Evolutionary conservation across 2,113 vertebrate species (phyloP).

Genomic region (Menura novaehollandiae): DNA sequence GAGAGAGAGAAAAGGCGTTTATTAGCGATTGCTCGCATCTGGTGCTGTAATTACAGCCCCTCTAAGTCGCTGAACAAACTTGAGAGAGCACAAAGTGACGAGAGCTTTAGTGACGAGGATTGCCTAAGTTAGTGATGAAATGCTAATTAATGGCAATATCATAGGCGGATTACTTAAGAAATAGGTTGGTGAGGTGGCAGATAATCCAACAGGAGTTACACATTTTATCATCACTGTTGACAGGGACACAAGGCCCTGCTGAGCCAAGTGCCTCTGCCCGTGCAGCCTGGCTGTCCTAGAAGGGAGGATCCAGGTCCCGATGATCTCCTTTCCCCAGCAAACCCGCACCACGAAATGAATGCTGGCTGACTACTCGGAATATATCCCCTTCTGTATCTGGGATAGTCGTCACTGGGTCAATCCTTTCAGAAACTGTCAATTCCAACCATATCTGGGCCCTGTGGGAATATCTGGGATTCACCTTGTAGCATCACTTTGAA

Average conservation of each 20-base stretch:
- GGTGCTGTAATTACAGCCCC: not conserved
- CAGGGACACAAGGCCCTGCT: not conserved
- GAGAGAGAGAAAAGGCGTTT: no score
- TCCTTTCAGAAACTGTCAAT: not conserved
- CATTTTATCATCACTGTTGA: not conserved
- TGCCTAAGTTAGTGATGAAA: conserved; percentile 9
- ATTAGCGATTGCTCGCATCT: not conserved
- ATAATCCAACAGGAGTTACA: not conserved
- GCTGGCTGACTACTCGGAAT: no score
- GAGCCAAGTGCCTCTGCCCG: not conserved
- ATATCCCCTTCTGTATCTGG: rapidly evolving
- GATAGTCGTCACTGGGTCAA: rapidly evolving
- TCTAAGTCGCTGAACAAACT: not conserved
- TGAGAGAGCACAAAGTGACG: not conserved
- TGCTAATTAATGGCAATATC: not conserved
- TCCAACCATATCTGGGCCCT: rapidly evolving
- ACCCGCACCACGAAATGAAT: rapidly evolving
- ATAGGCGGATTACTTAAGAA: not conserved
- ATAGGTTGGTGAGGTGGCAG: not conserved
- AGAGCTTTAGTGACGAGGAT: not conserved
- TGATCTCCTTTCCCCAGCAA: rapidly evolving
- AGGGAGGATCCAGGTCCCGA: rapidly evolving
- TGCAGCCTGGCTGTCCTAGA: rapidly evolving
- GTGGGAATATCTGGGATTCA: not conserved
- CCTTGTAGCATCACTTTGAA: not conserved